These are phyloP conservation scores for Streptopelia turtur DNA, from an alignment of 2,797 vertebrate species.

Conservation along the genomic window DNA sequence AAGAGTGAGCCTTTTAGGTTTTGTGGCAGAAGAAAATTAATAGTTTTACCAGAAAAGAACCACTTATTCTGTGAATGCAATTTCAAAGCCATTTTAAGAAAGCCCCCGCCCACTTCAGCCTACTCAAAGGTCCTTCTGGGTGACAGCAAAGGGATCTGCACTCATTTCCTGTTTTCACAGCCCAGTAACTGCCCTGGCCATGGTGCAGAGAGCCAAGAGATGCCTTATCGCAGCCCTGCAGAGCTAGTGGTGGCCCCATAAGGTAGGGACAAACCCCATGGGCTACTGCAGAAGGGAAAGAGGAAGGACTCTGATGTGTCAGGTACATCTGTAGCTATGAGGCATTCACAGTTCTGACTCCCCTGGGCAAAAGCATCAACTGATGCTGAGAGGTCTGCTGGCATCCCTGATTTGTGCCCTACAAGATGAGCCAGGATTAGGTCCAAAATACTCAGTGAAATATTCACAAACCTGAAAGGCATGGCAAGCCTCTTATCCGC, in stretches of 20 bases:
- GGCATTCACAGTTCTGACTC: not conserved
- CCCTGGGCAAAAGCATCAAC: not conserved
- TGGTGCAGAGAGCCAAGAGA: not conserved
- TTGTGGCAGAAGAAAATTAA: constrained; percentile 25
- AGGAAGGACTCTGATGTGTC: not conserved
- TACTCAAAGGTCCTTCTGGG: not conserved
- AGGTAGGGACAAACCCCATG: not conserved
- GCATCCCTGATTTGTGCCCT: not conserved
- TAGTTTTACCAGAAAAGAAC: not conserved
- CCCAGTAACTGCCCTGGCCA: not conserved
- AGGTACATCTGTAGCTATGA: not conserved
- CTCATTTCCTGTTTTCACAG: not conserved
- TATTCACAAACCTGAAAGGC: not conserved
- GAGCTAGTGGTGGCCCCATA: not conserved
- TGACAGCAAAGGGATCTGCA: not conserved
- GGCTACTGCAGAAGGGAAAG: not conserved
- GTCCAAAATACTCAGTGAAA: not conserved
- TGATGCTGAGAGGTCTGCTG: not conserved
- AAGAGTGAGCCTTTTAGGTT: constrained; percentile 5
- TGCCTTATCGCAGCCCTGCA: not conserved
- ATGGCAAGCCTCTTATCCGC: not conserved
- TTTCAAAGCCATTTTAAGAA: constrained; percentile 25
- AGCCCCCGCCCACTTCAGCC: not conserved
- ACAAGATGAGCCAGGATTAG: not conserved
- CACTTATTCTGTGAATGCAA: not conserved